phyloP scores from a whole-genome alignment of 2,888 invertebrate genomes.

The Drosophila barbarae region DNA sequence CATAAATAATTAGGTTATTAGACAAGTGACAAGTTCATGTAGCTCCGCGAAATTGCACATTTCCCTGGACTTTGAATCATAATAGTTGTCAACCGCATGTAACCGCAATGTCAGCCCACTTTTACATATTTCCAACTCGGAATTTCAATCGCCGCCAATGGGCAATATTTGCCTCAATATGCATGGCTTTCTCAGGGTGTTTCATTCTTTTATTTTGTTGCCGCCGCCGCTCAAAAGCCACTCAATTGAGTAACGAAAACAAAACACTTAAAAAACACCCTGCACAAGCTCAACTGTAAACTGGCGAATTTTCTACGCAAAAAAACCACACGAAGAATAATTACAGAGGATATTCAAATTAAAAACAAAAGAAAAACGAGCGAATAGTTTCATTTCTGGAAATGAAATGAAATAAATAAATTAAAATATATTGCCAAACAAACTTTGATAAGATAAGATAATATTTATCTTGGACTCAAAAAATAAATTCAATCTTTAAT shows the following conservation, averaged over 20 bases:
- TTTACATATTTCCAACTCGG: slow-evolving; percentile 2
- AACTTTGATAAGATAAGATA: no score
- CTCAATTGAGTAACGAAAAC: slow-evolving; percentile 55
- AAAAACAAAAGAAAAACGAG: background rate
- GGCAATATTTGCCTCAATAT: background rate
- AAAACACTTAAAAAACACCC: slow-evolving; percentile 55
- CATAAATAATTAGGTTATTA: background rate
- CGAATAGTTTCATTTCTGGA: background rate
- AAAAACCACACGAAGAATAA: background rate
- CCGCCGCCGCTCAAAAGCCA: background rate
- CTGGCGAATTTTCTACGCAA: background rate
- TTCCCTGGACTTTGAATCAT: slow-evolving; percentile 20
- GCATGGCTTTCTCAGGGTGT: slow-evolving; percentile 2
- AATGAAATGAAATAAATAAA: no score
- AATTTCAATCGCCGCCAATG: slow-evolving; percentile 12
- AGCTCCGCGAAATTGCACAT: background rate
- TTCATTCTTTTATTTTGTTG: background rate
- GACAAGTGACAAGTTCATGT: background rate
- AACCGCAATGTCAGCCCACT: slow-evolving; percentile 3
- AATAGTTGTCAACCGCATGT: slow-evolving; percentile 19
- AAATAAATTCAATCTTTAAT: background rate
- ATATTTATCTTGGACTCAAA: no score
- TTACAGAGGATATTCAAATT: no score
- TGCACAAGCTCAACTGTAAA: slow-evolving; percentile 31
- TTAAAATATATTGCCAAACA: no score